phyloP scores from a whole-genome alignment of 2,888 invertebrate species.

The Steromphala cineraria region DNA sequence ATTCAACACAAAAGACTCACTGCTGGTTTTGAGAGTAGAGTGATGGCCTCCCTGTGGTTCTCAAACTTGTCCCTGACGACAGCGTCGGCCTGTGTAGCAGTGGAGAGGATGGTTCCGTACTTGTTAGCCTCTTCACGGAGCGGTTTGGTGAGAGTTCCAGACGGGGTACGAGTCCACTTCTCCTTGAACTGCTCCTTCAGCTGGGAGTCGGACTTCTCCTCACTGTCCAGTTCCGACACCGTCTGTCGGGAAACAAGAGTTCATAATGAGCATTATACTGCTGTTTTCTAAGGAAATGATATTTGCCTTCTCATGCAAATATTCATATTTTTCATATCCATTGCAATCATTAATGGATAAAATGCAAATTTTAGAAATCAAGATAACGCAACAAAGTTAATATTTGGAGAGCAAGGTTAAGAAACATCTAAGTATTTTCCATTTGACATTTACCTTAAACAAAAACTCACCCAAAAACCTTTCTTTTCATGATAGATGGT shows the following conservation, averaged over 20 bases:
- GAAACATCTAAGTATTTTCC: too few relatives aligned
- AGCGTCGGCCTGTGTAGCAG: constrained; percentile 88
- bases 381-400: too few relatives aligned
- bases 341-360: too few relatives aligned
- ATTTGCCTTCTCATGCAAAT: too few relatives aligned
- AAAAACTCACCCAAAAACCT: too few relatives aligned
- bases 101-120: constrained; percentile 91
- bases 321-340: too few relatives aligned
- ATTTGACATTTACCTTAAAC: too few relatives aligned
- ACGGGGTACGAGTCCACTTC: constrained; percentile 93
- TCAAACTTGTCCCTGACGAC: constrained; percentile 91
- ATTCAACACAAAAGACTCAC: constrained; percentile 50
- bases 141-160: constrained; percentile 90
- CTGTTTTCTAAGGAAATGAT: too few relatives aligned
- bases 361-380: too few relatives aligned
- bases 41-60: constrained; percentile 85
- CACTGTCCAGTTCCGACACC: constrained; percentile 86
- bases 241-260: constrained; percentile 65
- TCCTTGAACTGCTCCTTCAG: constrained; percentile 93
- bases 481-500: too few relatives aligned
- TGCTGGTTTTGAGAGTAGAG: constrained; percentile 85
- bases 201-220: constrained; percentile 91
- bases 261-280: too few relatives aligned
- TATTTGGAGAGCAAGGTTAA: too few relatives aligned
- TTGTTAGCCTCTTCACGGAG: constrained; percentile 88